Evolutionary conservation across 2,113 vertebrate genomes (phyloP).

Genomic region (Notarius lentiginosus): DNA sequence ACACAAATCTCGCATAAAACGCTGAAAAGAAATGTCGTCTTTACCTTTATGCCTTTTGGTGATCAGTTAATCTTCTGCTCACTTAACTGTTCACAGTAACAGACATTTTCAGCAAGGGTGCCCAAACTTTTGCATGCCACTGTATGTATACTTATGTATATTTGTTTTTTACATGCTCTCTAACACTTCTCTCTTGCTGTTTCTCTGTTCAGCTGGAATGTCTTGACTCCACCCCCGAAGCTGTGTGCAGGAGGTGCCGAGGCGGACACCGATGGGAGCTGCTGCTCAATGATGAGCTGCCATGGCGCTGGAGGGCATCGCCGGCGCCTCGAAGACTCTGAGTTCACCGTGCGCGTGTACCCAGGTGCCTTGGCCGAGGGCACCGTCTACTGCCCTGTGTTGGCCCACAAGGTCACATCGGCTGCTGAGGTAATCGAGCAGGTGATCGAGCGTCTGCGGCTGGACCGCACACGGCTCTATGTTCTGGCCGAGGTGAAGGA

Average conservation of each 20-base stretch:
- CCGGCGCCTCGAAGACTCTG: constrained; percentile 92
- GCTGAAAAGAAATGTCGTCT: no score
- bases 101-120: no score
- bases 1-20: no score
- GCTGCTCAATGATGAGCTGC: constrained; percentile 89
- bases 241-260: constrained; percentile 65
- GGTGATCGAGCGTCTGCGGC: constrained; percentile 82
- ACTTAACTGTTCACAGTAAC: no score
- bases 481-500: constrained; percentile 95
- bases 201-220: constrained; percentile 71
- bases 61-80: no score
- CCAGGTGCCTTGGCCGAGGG: constrained; percentile 88
- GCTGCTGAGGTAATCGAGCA: constrained; percentile 91
- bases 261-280: constrained; percentile 82
- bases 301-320: constrained; percentile 93
- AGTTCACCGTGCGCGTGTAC: constrained; percentile 87
- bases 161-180: background rate
- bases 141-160: background rate
- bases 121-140: no score
- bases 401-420: constrained; percentile 85
- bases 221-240: constrained; percentile 69
- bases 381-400: constrained; percentile 91
- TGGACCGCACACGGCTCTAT: constrained; percentile 89
- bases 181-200: background rate
- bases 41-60: no score